A percentile compares a stretch with the other conserved stretches of the same genome.
phyloP scores from a whole-genome alignment of 2,797 vertebrate genomes.

The Epinephelus coioides region DNA sequence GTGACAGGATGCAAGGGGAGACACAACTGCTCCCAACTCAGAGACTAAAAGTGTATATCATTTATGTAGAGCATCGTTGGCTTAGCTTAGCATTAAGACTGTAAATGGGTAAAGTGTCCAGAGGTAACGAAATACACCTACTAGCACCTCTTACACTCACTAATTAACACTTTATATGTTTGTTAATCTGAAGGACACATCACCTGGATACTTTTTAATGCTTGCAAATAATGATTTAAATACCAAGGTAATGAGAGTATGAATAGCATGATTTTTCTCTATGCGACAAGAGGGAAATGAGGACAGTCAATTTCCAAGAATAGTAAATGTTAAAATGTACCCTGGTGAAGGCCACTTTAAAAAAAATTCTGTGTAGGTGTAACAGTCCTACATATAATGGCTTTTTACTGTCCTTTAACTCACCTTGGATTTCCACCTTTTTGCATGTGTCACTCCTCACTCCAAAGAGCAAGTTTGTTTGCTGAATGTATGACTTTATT shows the following conservation, averaged over 20 bases:
- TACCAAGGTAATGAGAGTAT: background rate
- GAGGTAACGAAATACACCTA: too few species aligned
- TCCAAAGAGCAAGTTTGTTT: conserved; percentile 30
- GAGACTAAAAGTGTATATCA: too few species aligned
- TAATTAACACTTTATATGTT: too few species aligned
- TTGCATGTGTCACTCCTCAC: background rate
- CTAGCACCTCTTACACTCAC: too few species aligned
- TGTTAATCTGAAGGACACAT: background rate
- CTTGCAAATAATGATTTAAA: background rate
- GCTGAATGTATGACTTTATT: conserved; percentile 22
- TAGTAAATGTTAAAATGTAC: background rate
- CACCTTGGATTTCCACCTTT: background rate
- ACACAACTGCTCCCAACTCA: too few species aligned
- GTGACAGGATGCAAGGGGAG: too few species aligned
- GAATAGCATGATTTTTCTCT: background rate
- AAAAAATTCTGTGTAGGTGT: background rate
- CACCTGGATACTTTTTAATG: background rate
- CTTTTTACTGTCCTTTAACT: background rate
- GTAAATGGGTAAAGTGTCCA: too few species aligned
- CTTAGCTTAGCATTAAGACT: too few species aligned
- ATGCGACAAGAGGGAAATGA: background rate
- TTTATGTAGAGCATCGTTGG: too few species aligned
- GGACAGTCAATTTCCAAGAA: background rate
- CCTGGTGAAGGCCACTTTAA: background rate
- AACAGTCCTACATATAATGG: background rate